These are phyloP conservation scores for Pteria penguin DNA, from an alignment of 2,888 invertebrate species.

Conservation along the genomic window DNA sequence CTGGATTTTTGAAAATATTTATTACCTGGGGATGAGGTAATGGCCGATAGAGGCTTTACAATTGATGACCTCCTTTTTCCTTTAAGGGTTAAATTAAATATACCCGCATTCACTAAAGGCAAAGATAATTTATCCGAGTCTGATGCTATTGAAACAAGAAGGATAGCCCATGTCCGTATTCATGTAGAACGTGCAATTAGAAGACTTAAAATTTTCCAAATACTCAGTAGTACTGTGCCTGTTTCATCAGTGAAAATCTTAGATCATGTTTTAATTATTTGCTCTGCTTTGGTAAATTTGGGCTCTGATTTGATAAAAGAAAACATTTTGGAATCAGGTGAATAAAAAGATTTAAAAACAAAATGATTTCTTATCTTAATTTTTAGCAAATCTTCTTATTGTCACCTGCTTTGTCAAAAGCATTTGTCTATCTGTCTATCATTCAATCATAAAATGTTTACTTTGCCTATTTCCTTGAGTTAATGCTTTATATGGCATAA, in stretches of 20 bases:
- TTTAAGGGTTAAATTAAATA: conserved; percentile 29
- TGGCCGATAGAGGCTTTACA: conserved; percentile 32
- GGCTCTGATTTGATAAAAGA: too few species aligned
- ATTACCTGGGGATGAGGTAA: conserved; percentile 42
- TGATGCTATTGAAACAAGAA: conserved; percentile 30
- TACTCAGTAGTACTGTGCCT: conserved; percentile 33
- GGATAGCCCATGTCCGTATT: conserved; percentile 34
- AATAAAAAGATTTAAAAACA: too few species aligned
- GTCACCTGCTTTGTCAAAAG: too few species aligned
- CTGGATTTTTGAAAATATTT: conserved; percentile 35
- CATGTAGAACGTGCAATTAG: conserved; percentile 46
- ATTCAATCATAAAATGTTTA: too few species aligned
- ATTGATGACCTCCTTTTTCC: conserved; percentile 36
- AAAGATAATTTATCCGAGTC: conserved; percentile 20
- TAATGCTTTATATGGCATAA: too few species aligned
- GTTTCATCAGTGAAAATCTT: conserved; percentile 12
- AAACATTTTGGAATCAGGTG: too few species aligned
- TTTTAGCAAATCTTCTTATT: too few species aligned
- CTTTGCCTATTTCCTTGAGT: too few species aligned
- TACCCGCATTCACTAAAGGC: conserved; percentile 39
- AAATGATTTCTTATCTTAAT: too few species aligned
- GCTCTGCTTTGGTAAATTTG: conserved; percentile 20
- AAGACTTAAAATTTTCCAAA: conserved; percentile 34
- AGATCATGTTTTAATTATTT: conserved; percentile 18
- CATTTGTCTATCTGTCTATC: too few species aligned